Base-by-base conservation (phyloP, 2,888 invertebrate species). In the Drosophila phalerata region DNA sequence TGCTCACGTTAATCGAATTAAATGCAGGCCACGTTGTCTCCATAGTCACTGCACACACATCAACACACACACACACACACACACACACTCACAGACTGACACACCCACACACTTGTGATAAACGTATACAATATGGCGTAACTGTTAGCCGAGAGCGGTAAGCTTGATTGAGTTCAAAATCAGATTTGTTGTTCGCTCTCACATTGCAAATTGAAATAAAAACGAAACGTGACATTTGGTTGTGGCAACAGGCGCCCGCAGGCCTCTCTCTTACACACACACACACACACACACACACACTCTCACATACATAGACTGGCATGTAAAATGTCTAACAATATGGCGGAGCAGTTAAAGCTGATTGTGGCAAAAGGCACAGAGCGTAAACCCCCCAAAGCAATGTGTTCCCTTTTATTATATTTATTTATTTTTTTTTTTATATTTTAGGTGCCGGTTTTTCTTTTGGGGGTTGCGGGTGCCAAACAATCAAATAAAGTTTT, bases 121-220 rank as follows among this genome's bases (percentile, higher is more conserved):
- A 49, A 40, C 22, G 45, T 47, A 47, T 28, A 69, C 78, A 78
- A 73, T 73, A 73, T 77, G 77, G 78, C 67, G 79, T 67, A 61
- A 66, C 61, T 37, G 79, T 75, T 79, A 73, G 68, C 48, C 53
- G 48, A 51, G 47, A 68, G 70, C 51, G 52, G 43, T 48, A 71
- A 65, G 73, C 73, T 73, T 79, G 79, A 79, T 79, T 79, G 77
- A 79, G 80, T 76, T 79, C 61, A 73, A 76, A 79, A 79, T 76
- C 79, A 69, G 80, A 79, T 79, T 79, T 79, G 80, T 71, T 79
- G 58, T 79, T 52, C 55, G 66, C 69, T 66, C 74, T 70, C 77
- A 69, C 78, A 78, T 77, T 79, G 73, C 68, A 76, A 79, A 79
- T 79, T 79, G 80, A 79, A 79, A 79, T 74, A 77, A 77, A 78